Base-by-base conservation (phyloP, 1,140 invertebrate species). In the Aphis craccivora region DNA sequence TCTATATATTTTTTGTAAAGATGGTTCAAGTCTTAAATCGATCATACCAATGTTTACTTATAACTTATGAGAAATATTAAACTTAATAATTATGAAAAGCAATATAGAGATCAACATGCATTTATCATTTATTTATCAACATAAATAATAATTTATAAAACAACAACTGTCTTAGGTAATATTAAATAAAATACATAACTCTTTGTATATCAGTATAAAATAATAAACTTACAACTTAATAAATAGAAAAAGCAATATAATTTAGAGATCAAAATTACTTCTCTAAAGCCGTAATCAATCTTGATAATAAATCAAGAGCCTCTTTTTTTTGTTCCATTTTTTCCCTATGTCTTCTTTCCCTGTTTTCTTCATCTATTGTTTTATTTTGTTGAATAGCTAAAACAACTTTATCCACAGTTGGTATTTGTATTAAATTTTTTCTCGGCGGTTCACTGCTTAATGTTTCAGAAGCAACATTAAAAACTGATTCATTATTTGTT, bases 151-250 rank as follows among this genome's bases (percentile, higher is more conserved):
- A 83, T 35, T 35, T 20, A 83, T 35, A 83, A 5, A 83, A 20
- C n/a, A 83, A 83, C n/a, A 83, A 35, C n/a, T 35, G 35, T 35
- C 37, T 67, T 67, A 67, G n/a, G 60, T 67, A 25, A 35, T 18
- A 83, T 83, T 18, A 83, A 83, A 83, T 35, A 35, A 83, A 83
- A 83, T 83, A 37, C 76, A 83, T 83, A 83, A 20, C 35, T n/a
- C n/a, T 83, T 83, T 83, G 76, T 83, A 35, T 83, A 35, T 35
- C n/a, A 83, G 76, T 83, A 37, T 83, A 83, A 83, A 37, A 83
- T 83, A 83, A 83, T 37, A 83, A 22, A 83, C 14, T 37, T 37
- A 53, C 53, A 53, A 53, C 53, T 23, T 53, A 53, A 53, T 53
- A 53, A 53, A 23, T 53, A 53, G 53, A 22, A 53, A 53, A 53